Conservation (phyloP, 2,797 vertebrate genomes). For the Distichodus sexfasciatus region DNA sequence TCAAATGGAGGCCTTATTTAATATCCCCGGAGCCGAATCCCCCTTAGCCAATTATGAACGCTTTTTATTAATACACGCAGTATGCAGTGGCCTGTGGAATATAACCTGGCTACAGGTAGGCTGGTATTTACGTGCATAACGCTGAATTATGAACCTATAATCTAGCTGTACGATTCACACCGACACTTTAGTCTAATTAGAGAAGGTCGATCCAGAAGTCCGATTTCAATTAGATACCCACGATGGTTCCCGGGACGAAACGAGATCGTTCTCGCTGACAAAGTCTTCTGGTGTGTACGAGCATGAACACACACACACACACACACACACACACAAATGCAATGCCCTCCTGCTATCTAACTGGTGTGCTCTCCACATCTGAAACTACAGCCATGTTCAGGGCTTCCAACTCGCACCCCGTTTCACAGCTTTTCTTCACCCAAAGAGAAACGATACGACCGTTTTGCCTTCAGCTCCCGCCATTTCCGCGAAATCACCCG, state of each 20-base stretch:
- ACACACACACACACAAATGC: constrained; percentile 16
- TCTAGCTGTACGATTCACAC: not conserved
- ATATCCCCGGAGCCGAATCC: not conserved
- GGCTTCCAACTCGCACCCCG: constrained; percentile 12
- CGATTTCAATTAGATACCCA: constrained; percentile 7
- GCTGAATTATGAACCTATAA: not conserved
- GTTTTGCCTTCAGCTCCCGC: constrained; percentile 68
- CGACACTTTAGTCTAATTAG: constrained; percentile 9
- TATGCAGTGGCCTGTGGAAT: no score
- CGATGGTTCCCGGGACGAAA: constrained; percentile 7
- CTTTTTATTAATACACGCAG: no score
- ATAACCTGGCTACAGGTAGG: not conserved
- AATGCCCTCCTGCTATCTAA: constrained; percentile 24
- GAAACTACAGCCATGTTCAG: constrained; percentile 52
- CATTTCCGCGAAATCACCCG: constrained; percentile 70
- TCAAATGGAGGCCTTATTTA: no score
- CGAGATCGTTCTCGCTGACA: constrained; percentile 2
- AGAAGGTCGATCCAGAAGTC: constrained; percentile 29
- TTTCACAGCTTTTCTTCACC: constrained; percentile 13
- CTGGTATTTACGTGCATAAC: not conserved
- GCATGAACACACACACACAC: no score
- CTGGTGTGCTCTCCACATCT: constrained; percentile 49
- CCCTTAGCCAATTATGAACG: constrained; percentile 13
- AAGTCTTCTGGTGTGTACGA: constrained; percentile 18
- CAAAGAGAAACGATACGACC: constrained; percentile 55